Evolutionary conservation across 2,113 vertebrate species (phyloP).

Genomic region (Thinocorus orbignyianus): DNA sequence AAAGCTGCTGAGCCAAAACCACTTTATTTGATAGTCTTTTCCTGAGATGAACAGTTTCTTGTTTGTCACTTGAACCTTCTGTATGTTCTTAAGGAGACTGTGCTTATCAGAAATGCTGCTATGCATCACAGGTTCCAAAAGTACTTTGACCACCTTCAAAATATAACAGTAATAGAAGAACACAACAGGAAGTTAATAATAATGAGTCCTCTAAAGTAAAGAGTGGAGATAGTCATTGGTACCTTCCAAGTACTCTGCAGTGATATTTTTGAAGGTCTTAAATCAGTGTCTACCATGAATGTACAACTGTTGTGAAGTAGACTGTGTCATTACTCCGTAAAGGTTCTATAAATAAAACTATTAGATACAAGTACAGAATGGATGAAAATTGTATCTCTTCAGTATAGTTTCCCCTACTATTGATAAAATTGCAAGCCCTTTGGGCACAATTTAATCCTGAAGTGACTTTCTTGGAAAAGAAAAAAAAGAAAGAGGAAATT

Average conservation of each 20-base stretch:
- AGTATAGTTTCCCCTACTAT: not conserved
- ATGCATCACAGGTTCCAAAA: not conserved
- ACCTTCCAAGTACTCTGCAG: not conserved
- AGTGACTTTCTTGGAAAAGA: not conserved
- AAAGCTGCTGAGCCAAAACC: not conserved
- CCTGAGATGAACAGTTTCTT: not conserved
- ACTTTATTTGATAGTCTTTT: not conserved
- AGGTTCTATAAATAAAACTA: not conserved
- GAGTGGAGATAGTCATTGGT: not conserved
- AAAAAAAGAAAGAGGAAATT: not conserved
- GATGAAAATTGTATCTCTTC: not conserved
- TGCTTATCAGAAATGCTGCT: not conserved
- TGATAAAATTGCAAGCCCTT: not conserved
- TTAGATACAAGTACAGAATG: not conserved
- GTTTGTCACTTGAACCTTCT: not conserved
- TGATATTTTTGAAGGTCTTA: not conserved
- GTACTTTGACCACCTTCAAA: not conserved
- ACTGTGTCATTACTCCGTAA: not conserved
- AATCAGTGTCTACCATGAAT: not conserved
- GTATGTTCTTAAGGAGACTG: not conserved
- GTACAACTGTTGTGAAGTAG: not conserved
- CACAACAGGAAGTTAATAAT: not conserved
- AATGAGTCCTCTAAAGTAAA: not conserved
- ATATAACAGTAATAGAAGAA: not conserved
- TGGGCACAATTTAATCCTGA: not conserved